Percentiles rank a stretch among this genome's conserved stretches.
These are phyloP conservation scores for Siniperca scherzeri DNA, from an alignment of 2,797 vertebrate species.

Conservation along the genomic window DNA sequence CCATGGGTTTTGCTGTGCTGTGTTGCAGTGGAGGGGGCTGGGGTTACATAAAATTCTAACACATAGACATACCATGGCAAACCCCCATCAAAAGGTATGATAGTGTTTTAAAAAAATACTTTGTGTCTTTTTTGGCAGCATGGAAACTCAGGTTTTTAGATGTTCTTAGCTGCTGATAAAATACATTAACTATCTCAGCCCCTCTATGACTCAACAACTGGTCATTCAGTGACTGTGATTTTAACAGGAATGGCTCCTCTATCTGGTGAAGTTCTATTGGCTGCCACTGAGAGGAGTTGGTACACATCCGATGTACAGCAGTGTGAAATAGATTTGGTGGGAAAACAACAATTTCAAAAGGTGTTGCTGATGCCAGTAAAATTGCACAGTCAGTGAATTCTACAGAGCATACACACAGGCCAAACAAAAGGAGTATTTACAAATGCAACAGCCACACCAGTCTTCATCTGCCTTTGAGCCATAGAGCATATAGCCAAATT, in stretches of 20 bases:
- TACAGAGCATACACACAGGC: background rate
- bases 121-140: background rate
- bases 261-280: background rate
- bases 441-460: background rate
- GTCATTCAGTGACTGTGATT: background rate
- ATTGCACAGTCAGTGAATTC: background rate
- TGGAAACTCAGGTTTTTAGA: background rate
- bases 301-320: background rate
- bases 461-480: background rate
- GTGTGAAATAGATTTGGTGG: slow-evolving; percentile 25
- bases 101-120: background rate
- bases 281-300: slow-evolving; percentile 1
- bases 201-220: background rate
- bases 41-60: background rate
- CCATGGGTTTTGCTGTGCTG: slow-evolving; percentile 35
- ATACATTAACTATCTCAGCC: background rate
- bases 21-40: slow-evolving; percentile 4
- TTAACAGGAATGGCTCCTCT: slow-evolving; percentile 2
- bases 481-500: background rate
- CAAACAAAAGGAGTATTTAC: background rate
- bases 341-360: slow-evolving; percentile 38
- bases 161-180: background rate
- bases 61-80: background rate
- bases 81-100: background rate
- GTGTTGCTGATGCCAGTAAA: slow-evolving; percentile 39